These are phyloP conservation scores for Pica pica DNA, from an alignment of 2,113 vertebrate genomes.

Conservation along the genomic window DNA sequence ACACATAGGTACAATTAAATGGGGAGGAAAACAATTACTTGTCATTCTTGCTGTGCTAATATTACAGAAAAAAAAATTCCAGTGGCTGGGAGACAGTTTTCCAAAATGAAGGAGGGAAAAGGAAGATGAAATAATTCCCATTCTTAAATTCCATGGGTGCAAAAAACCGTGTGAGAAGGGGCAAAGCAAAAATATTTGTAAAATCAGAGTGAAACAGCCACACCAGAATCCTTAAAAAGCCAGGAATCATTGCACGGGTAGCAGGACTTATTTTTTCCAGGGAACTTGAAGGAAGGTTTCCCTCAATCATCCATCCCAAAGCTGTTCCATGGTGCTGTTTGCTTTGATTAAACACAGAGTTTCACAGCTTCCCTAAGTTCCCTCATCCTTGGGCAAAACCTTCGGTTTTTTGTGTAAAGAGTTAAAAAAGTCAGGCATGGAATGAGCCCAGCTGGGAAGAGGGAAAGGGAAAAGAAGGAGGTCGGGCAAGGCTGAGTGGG, in stretches of 20 bases:
- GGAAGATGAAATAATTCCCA: not conserved
- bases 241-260: not conserved
- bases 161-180: not conserved
- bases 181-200: not conserved
- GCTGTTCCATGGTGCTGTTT: not conserved
- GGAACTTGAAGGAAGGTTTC: not conserved
- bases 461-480: not conserved
- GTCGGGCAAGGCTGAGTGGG: fast-evolving
- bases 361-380: not conserved
- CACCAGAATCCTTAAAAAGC: not conserved
- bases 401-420: not conserved
- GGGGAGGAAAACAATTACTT: conserved; percentile 6
- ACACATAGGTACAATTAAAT: conserved; percentile 22
- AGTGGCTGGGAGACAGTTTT: not conserved
- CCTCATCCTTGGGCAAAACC: not conserved
- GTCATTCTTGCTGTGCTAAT: not conserved
- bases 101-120: not conserved
- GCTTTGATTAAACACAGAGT: not conserved
- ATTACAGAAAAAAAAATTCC: not conserved
- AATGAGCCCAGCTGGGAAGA: not conserved
- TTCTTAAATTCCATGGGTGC: not conserved
- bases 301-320: not conserved
- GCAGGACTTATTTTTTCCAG: not conserved
- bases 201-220: not conserved
- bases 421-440: not conserved